Evolutionary conservation across 30 jellyfish, hydroid and myxozoan genomes (phyloP).

Genomic region (Cassiopea xamachana): DNA sequence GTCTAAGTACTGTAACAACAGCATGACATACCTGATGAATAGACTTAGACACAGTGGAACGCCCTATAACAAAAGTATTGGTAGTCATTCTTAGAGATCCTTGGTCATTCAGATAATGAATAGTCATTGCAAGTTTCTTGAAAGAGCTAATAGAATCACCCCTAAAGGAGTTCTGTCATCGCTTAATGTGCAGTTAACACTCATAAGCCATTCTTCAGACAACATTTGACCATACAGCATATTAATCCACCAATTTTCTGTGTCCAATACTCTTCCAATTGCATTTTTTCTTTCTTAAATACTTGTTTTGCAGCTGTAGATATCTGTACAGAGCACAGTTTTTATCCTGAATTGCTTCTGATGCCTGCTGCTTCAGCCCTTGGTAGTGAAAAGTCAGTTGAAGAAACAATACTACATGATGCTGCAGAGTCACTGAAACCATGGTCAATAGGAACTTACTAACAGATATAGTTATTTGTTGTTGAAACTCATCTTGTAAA

Average conservation of each 20-base stretch:
- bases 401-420: not conserved
- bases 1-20: constrained; percentile 12
- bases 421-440: not conserved
- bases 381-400: not conserved
- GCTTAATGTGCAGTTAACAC: constrained; percentile 4
- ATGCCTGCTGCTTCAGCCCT: too few relatives aligned
- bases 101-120: not conserved
- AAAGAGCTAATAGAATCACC: too few relatives aligned
- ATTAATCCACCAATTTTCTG: constrained; percentile 42
- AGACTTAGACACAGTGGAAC: constrained; percentile 14
- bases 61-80: constrained; percentile 23
- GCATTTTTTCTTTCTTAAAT: too few relatives aligned
- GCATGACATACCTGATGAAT: constrained; percentile 37
- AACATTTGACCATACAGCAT: constrained; percentile 18
- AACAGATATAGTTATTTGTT: not conserved
- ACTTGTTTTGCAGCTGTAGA: constrained; percentile 27
- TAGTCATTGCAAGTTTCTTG: too few relatives aligned
- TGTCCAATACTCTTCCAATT: constrained; percentile 34
- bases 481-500: not conserved
- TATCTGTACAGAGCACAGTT: constrained; percentile 25
- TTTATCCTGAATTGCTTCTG: too few relatives aligned
- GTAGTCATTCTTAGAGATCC: constrained; percentile 23
- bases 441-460: not conserved
- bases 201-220: too few relatives aligned
- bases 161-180: constrained; percentile 25